Conservation (phyloP, 2,797 vertebrate species). For the Acanthis flammea region DNA sequence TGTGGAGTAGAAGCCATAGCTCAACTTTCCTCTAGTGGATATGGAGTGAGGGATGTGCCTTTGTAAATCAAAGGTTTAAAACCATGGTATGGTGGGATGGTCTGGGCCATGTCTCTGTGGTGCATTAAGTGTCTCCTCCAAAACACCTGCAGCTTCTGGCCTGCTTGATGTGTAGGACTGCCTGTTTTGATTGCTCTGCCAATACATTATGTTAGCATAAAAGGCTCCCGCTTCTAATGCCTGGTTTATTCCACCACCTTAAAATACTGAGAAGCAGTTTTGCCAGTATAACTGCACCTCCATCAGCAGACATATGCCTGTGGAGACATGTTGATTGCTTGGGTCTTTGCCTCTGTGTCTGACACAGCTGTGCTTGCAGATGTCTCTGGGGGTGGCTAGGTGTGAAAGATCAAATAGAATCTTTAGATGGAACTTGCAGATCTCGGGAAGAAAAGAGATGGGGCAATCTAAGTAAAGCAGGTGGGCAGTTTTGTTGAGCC, state of each 20-base stretch:
- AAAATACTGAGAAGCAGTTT: conserved; percentile 6
- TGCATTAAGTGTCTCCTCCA: not conserved
- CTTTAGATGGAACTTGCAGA: not conserved
- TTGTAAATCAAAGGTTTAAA: not conserved
- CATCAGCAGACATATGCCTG: not conserved
- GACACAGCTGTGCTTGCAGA: not conserved
- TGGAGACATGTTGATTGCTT: not conserved
- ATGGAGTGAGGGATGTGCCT: not conserved
- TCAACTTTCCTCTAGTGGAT: not conserved
- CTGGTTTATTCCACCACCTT: not conserved
- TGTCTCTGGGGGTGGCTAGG: not conserved
- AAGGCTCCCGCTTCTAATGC: not conserved
- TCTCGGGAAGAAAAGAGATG: not conserved
- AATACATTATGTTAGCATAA: not conserved
- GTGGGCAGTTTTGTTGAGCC: not conserved
- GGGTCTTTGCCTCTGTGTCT: not conserved
- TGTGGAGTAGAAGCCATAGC: not conserved
- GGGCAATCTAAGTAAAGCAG: not conserved
- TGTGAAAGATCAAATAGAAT: not conserved
- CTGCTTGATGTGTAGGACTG: not conserved
- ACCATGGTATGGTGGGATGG: not conserved
- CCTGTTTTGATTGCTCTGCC: not conserved
- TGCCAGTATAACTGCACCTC: conserved; percentile 24
- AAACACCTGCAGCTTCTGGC: not conserved
- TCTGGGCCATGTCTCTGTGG: not conserved